phyloP scores from a whole-genome alignment of 2,888 invertebrate species.

The Saturnia pavonia region DNA sequence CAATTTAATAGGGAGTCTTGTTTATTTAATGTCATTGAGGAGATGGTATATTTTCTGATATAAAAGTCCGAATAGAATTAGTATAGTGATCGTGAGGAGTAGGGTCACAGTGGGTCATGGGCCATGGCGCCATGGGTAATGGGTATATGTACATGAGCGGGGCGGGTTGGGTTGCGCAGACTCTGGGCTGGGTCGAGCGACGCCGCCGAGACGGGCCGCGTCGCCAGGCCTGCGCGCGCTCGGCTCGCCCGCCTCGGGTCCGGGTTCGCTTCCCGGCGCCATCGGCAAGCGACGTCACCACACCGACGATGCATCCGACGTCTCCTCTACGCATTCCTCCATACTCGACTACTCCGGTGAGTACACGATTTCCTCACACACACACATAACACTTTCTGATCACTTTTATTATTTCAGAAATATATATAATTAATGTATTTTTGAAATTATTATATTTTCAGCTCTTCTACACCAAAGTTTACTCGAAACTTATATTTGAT shows the following conservation, averaged over 20 bases:
- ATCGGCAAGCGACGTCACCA: constrained; percentile 88
- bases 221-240: constrained; percentile 92
- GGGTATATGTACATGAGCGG: constrained; percentile 21
- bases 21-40: too few species aligned
- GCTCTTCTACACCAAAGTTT: too few species aligned
- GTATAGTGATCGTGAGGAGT: too few species aligned
- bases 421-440: too few species aligned
- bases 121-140: too few species aligned
- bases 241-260: constrained; percentile 86
- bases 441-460: too few species aligned
- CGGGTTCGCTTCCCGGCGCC: constrained; percentile 92
- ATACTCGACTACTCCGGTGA: constrained; percentile 94
- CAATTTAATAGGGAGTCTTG: too few species aligned
- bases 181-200: constrained; percentile 93
- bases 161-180: constrained; percentile 84
- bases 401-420: too few species aligned
- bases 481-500: too few species aligned
- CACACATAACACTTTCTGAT: not conserved
- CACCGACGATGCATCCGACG: constrained; percentile 93
- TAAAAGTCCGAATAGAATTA: too few species aligned
- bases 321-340: constrained; percentile 91
- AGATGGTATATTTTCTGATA: too few species aligned
- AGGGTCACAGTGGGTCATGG: too few species aligned
- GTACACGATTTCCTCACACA: constrained; percentile 33
- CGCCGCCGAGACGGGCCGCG: constrained; percentile 92